Evolutionary conservation across 2,113 vertebrate genomes (phyloP).

Genomic region (Pterophyllum scalare): DNA sequence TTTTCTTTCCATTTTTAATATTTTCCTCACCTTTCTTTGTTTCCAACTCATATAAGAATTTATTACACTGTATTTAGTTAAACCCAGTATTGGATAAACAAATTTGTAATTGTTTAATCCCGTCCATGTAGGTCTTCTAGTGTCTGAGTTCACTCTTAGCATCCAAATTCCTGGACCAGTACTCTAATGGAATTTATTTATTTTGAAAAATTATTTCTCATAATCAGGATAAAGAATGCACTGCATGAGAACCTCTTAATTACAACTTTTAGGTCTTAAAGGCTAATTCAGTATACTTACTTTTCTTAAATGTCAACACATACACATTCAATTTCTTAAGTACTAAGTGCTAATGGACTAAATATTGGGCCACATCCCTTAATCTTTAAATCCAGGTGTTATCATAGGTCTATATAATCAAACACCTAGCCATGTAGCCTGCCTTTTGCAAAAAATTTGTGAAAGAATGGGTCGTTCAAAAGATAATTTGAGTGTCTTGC

Average conservation of each 20-base stretch:
- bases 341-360: neutral
- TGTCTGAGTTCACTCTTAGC: neutral
- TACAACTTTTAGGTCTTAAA: neutral
- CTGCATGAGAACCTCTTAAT: neutral
- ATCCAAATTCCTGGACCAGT: neutral
- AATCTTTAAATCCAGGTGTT: neutral
- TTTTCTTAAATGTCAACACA: neutral
- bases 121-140: neutral
- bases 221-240: neutral
- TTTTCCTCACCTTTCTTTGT: conserved; percentile 3
- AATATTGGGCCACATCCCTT: neutral
- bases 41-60: neutral
- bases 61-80: neutral
- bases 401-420: neutral
- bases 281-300: neutral
- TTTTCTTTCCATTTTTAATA: conserved; percentile 23
- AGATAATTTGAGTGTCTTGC: neutral
- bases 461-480: neutral
- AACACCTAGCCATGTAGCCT: neutral
- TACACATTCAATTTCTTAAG: neutral
- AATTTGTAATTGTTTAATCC: neutral
- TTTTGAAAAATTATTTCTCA: neutral
- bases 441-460: no score
- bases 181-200: neutral
- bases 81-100: neutral